Evolutionary conservation across 1,140 invertebrate species (phyloP), one percentile per base, ranked within the genome.

Genomic region (Hycleus phaleratus): DNA sequence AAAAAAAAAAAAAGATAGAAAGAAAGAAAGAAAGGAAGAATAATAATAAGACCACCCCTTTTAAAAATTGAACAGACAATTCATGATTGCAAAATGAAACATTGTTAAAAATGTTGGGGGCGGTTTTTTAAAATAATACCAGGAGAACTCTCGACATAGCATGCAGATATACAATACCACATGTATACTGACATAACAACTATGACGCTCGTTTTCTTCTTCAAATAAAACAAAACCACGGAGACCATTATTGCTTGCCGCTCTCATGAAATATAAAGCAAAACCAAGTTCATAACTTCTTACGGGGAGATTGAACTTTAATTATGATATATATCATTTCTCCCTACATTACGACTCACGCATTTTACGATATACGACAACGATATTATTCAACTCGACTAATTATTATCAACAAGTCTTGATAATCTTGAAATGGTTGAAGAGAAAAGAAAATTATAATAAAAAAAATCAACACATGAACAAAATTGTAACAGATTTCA

Each of bases 241-340:
- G 12, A 38, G 51, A n/a, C 51, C 51, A 53, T 53, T 53, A 53
- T 53, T 53, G 43, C 51, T 45, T 32, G 51, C 51, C 51, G 51
- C 51, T 53, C 51, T 53, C 51, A 38, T 53, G 51, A 53, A 53
- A 53, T 53, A 53, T 53, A 53, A 53, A 53, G 51, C 51, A 53
- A 53, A 53, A 53, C 51, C 51, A 53, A 53, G 51, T 53, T 53
- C 51, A 53, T 53, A 53, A 53, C 51, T 53, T 53, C 51, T 53
- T 53, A 53, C 51, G 51, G 51, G 51, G 51, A 53, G 51, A 53
- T 53, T 53, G 51, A 53, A 53, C 51, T 53, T 53, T 53, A 53
- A 53, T 53, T 53, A 53, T 53, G 51, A 53, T 53, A 53, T 53
- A 53, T 53, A 53, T 53, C 51, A 53, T 53, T 53, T 53, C 51